Evolutionary conservation across 2,113 vertebrate genomes (phyloP), one percentile per base, ranked within the genome.

Genomic region (Bos indicus): DNA sequence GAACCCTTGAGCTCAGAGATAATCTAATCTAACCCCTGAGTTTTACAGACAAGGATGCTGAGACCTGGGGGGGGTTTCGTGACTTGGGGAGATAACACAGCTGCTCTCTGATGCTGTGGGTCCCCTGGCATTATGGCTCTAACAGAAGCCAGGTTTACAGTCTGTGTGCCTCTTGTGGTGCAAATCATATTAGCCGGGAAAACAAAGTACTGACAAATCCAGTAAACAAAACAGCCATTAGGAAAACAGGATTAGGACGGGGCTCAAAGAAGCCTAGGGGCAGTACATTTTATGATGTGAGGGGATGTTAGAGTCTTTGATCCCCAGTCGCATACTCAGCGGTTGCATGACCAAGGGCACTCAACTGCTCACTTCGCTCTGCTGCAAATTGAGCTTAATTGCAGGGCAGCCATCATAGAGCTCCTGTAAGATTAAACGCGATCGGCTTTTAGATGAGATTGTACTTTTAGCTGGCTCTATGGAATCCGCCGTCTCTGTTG

Each of bases 1-100:
- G 92, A 97, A 90, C 85, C 90, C 81, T 94, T 88, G 77, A 96
- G 59, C 59, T 97, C 85, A 91, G 80, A 96, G 95, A 89, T 97
- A 97, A 98, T 97, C 28, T 33, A 97, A 96, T 98, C 64, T 92
- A 91, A 83, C 43, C 80, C 36, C 17, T 25, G 85, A 77, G 60
- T 90, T 93, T 97, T 88, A 86, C 78, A 93, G 89, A 82, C 62
- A 48, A 83, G 82, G 82, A 96, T 78, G 87, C 46, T 48, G 96
- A 51, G 84, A 81, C 77, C 60, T 89, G 52, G 23, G 85, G 85
- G 48, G 95, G 48, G 78, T 94, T 94, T 83, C 56, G 59, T 97
- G 97, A 91, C 84, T 91, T 15, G 33, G 36, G 74, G 64, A 95
- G 87, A 88, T 86, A 91, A 59, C 25, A 7, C 88, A 97, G 94